Evolutionary conservation across 2,797 vertebrate genomes (phyloP).

Genomic region (Sandelia bainsii): DNA sequence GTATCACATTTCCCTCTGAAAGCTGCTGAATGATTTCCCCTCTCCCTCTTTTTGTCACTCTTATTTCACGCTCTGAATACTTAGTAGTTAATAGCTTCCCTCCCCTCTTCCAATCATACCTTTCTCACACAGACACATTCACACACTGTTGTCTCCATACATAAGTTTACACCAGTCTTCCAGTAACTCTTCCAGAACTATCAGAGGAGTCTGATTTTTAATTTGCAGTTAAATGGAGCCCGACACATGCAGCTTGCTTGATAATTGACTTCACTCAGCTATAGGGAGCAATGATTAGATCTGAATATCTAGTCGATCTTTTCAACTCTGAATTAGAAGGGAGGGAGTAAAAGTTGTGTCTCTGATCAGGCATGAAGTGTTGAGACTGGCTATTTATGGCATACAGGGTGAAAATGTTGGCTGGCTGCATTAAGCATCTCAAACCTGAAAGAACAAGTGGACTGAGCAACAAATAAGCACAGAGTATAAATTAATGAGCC

Average conservation of each 20-base stretch:
- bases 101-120: slow-evolving; percentile 71
- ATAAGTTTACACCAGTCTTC: slow-evolving; percentile 76
- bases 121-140: slow-evolving; percentile 53
- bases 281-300: slow-evolving; percentile 83
- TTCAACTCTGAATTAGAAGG: slow-evolving; percentile 62
- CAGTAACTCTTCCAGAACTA: slow-evolving; percentile 72
- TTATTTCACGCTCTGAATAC: slow-evolving; percentile 88
- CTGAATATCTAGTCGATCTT: slow-evolving; percentile 76
- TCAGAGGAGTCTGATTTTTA: slow-evolving; percentile 81
- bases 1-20: slow-evolving; percentile 75
- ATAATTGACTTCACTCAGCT: slow-evolving; percentile 85
- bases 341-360: slow-evolving; percentile 64
- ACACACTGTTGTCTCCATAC: slow-evolving; percentile 50
- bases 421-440: slow-evolving; percentile 50
- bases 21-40: slow-evolving; percentile 82
- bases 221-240: slow-evolving; percentile 85
- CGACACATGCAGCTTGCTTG: slow-evolving; percentile 78
- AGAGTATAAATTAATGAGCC: slow-evolving; percentile 25
- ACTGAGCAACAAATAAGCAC: slow-evolving; percentile 48
- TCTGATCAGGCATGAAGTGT: slow-evolving; percentile 72
- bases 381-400: slow-evolving; percentile 51
- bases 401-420: slow-evolving; percentile 30
- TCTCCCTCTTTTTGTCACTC: slow-evolving; percentile 83
- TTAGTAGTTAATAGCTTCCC: slow-evolving; percentile 84
- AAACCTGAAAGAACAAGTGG: slow-evolving; percentile 53